Base-by-base conservation (phyloP, 1,140 invertebrate species). In the Sipha flava region DNA sequence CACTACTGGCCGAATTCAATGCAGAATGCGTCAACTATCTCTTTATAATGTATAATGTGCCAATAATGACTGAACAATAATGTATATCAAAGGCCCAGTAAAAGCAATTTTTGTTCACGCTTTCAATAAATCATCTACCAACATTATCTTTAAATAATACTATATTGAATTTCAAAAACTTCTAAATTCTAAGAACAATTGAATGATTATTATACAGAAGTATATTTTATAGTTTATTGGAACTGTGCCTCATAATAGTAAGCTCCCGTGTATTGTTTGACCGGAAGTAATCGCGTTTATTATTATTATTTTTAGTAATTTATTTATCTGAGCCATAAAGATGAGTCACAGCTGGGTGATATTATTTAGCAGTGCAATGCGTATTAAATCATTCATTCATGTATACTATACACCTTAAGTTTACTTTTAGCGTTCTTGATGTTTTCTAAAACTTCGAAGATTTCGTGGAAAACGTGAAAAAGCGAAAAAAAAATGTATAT, bases 311-410 rank as follows among this genome's bases (percentile, higher is more conserved):
- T 14, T 66, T 40, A n/a, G n/a, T n/a, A n/a, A 43, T 26, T 66
- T 66, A 66, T 66, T 66, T 66, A 66, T 43, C 64, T 43, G 21
- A 43, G 21, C 12, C 5, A 66, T 23, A 66, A 43, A 66, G 21
- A 40, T 66, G 7, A 12, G 34, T 10, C 34, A 40, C 34, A 40
- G 5, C 34, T 66, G n/a, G 18, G 31, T 37, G 31, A n/a, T 62
- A 62, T 16, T 37, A 64, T 37, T 9, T 37, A 5, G 7, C 31
- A 18, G 37, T 18, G 18, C 26, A 64, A 64, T n/a, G n/a, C 3
- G 29, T 64, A 37, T 64, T 64, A 64, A 64, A 64, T 64, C 59
- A 64, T 64, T 64, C 34, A 64, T 64, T 29, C n/a, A n/a, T n/a
- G n/a, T n/a, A n/a, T n/a, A n/a, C n/a, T 21, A 1, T 37, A 14